These are phyloP conservation scores for Eulemur rufifrons DNA, from an alignment of 2,113 vertebrate genomes.

Conservation along the genomic window DNA sequence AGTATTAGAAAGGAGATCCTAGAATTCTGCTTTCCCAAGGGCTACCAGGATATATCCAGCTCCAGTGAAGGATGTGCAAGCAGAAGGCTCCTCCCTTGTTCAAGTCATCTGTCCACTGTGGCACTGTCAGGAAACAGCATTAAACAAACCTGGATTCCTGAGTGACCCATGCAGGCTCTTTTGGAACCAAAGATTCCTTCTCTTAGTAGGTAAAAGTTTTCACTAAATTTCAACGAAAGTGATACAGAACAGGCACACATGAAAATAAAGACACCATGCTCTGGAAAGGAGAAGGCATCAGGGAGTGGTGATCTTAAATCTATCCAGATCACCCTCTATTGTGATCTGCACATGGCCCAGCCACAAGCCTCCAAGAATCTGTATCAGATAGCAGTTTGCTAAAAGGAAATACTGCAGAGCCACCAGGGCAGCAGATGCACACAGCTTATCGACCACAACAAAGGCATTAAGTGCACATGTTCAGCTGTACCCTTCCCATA, in stretches of 20 bases:
- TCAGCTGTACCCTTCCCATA: not conserved
- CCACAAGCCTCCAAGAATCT: not conserved
- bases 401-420: not conserved
- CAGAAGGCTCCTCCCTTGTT: not conserved
- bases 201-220: not conserved
- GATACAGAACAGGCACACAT: not conserved
- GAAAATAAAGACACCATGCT: not conserved
- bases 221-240: not conserved
- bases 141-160: not conserved
- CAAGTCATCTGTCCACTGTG: not conserved
- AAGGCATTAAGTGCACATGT: not conserved
- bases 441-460: not conserved
- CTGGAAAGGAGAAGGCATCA: not conserved
- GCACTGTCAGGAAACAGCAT: not conserved
- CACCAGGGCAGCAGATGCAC: not conserved
- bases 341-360: not conserved
- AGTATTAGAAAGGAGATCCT: not conserved
- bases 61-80: not conserved
- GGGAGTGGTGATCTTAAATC: too few species aligned
- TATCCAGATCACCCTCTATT: not conserved
- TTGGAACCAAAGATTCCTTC: not conserved
- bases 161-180: not conserved
- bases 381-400: not conserved
- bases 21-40: not conserved
- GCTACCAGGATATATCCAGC: not conserved